Base-by-base conservation (phyloP, 2,888 invertebrate species). In the Callinectes sapidus region DNA sequence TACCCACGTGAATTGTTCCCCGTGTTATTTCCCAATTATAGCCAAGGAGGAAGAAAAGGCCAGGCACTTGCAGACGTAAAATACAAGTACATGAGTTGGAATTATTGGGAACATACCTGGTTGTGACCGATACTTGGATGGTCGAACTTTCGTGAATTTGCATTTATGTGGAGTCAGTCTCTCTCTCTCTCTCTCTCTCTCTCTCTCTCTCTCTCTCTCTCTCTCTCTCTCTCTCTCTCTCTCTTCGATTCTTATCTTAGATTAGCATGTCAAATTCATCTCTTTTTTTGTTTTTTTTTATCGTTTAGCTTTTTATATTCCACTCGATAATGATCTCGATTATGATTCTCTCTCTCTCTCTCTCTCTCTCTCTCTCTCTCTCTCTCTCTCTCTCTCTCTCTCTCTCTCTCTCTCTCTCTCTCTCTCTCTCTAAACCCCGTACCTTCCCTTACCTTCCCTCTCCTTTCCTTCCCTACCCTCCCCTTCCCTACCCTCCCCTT, bases 1-100 rank as follows among this genome's bases (percentile, higher is more conserved):
- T 61, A 61, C 23, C 61, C 61, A 61, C 61, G 23, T 71, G 71
- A n/a, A 6, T 23, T 71, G 23, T 28, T 28, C 71, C 8, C 23
- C 8, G 71, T 71, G 71, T 71, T 71, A 71, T 71, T 61, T 71
- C 23, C 71, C 71, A 71, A 71, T 71, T 23, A n/a, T 71, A 71
- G n/a, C 28, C 23, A 71, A 23, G 71, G 18, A 23, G 28, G n/a
- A 71, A 71, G n/a, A 61, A 61, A 48, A 48, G 48, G 48, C 48
- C 10, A 10, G 48, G 48, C 48, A 48, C 48, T 71, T 71, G 23
- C 23, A 71, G 8, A 71, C 28, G 71, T n/a, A 71, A 71, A 71
- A 71, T 71, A 71, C 28, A 71, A n/a, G 71, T n/a, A n/a, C 23
- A 23, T 61, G 23, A 61, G 48, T 48, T 48, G 48, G 61, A 61